phyloP scores from a whole-genome alignment of 2,797 vertebrate genomes.

The Capromys pilorides region DNA sequence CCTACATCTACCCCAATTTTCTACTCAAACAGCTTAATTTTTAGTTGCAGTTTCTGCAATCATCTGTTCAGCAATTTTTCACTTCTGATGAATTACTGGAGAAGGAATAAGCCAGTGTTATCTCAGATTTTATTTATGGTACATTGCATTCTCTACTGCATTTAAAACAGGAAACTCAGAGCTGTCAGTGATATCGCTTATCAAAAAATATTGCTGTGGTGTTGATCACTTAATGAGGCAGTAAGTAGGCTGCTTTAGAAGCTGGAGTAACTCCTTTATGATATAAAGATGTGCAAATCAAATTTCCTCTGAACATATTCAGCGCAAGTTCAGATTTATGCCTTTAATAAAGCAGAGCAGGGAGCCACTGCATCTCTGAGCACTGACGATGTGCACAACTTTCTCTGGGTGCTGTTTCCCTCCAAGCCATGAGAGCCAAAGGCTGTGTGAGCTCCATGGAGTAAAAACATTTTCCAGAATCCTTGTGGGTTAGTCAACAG shows the following conservation, averaged over 20 bases:
- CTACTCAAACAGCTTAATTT: not conserved
- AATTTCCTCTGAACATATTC: constrained; percentile 67
- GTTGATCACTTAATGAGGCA: constrained; percentile 60
- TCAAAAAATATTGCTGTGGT: constrained; percentile 26
- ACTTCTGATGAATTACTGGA: constrained; percentile 37
- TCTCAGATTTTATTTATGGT: constrained; percentile 41
- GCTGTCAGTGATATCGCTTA: not conserved
- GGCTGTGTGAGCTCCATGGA: not conserved
- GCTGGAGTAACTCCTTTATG: constrained; percentile 41
- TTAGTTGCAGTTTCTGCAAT: constrained; percentile 14
- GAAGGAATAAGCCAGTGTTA: not conserved
- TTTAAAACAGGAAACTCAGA: constrained; percentile 37
- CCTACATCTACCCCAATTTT: not conserved
- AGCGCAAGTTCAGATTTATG: constrained; percentile 75
- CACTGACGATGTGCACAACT: constrained; percentile 44
- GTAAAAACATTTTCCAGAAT: constrained; percentile 45
- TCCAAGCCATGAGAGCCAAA: constrained; percentile 43
- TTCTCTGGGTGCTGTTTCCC: constrained; percentile 61
- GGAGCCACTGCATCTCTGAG: constrained; percentile 46
- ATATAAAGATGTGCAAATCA: constrained; percentile 69
- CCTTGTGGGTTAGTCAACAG: constrained; percentile 53
- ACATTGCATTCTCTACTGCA: not conserved
- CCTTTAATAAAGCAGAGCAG: constrained; percentile 74
- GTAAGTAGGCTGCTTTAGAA: constrained; percentile 58
- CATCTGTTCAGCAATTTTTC: constrained; percentile 14